Base-by-base conservation (phyloP, 2,888 invertebrate species). In the Hemaris fuciformis region DNA sequence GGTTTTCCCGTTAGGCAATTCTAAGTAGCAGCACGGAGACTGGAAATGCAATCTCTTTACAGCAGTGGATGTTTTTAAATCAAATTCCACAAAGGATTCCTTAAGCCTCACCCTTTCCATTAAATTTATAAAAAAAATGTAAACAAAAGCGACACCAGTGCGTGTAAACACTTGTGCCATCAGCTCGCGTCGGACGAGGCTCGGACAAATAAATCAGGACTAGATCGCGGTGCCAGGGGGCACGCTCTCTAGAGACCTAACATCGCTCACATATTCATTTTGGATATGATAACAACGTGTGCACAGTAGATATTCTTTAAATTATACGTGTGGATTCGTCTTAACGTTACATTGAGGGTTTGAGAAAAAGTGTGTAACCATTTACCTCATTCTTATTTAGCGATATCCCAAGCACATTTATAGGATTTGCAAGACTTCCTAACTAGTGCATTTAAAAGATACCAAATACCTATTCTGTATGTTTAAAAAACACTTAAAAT, bases 131-230 rank as follows among this genome's bases (percentile, higher is more conserved):
- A 66, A 64, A 63, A 62, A 64, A 59, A 31, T 60, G 69, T 63
- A 70, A 72, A 72, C 67, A 71, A 64, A 64, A 46, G 66, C 63
- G 70, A 68, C 66, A 67, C 66, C 67, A 60, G 58, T 59, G 62
- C 8, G 66, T 63, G 62, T 62, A 66, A 62, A 64, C 66, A 63
- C 64, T 61, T 63, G 64, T 53, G 61, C 64, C 62, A 62, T 59
- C 61, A 61, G 67, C 42, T 67, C 63, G 68, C 64, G 68, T 57
- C 53, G 63, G 59, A 38, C 59, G 57, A 62, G 69, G 72, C 70
- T 62, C 57, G 76, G 73, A 68, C 79, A 85, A 85, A 87, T 87
- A 87, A 88, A 84, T 86, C 88, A 83, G 78, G 75, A 75, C 79
- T 78, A 73, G 80, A 79, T 79, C 83, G 79, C 73, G 65, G 59